Evolutionary conservation across 2,888 invertebrate genomes (phyloP).

Genomic region (Spialia ferax): DNA sequence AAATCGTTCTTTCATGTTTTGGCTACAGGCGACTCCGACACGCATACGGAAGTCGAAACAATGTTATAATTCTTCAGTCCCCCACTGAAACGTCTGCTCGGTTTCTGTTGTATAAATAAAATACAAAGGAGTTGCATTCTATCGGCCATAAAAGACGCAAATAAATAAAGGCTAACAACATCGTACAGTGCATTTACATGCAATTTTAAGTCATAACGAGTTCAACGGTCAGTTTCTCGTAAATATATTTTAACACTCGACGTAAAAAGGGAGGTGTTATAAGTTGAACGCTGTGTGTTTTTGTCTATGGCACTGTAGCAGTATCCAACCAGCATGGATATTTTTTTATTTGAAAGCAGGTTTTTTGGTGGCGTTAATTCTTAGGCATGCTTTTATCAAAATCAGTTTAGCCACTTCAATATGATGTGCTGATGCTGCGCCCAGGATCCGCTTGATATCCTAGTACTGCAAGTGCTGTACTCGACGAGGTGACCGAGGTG

Average conservation of each 20-base stretch:
- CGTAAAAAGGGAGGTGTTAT: no score
- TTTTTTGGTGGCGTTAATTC: no score
- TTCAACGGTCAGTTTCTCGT: slow-evolving; percentile 23
- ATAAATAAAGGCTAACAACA: slow-evolving; percentile 35
- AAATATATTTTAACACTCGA: slow-evolving; percentile 1
- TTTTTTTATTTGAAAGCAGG: no score
- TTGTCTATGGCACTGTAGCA: no score
- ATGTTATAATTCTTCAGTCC: slow-evolving; percentile 62
- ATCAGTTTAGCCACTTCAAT: no score
- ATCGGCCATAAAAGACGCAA: slow-evolving; percentile 36
- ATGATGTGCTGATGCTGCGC: no score
- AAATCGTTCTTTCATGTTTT: slow-evolving; percentile 68
- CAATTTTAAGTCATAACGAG: slow-evolving; percentile 34
- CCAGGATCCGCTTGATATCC: no score
- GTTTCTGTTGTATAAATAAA: slow-evolving; percentile 44
- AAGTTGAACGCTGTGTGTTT: no score
- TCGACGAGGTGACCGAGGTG: no score
- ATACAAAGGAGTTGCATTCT: slow-evolving; percentile 43
- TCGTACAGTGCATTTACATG: slow-evolving; percentile 35
- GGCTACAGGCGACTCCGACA: slow-evolving; percentile 60
- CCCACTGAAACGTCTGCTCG: slow-evolving; percentile 52
- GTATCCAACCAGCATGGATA: no score
- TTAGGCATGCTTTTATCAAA: no score
- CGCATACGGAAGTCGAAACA: slow-evolving; percentile 67
- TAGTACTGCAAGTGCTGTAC: no score